Evolutionary conservation across 2,888 invertebrate genomes (phyloP).

Genomic region (Horisme vitalbata): DNA sequence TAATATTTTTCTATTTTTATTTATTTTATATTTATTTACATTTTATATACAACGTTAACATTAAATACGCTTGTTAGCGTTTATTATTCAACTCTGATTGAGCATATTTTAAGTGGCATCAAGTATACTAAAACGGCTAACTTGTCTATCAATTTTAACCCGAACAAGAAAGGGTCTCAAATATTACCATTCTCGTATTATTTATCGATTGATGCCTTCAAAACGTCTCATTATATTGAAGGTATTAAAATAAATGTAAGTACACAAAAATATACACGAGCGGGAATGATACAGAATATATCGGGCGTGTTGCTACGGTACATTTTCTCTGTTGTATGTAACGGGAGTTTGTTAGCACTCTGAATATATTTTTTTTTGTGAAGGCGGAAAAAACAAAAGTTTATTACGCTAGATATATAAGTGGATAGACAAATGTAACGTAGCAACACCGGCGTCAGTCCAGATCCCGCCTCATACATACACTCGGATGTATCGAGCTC

Average conservation of each 20-base stretch:
- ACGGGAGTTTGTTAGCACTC: not conserved
- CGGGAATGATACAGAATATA: slow-evolving; percentile 70
- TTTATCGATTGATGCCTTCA: slow-evolving; percentile 8
- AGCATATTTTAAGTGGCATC: slow-evolving; percentile 55
- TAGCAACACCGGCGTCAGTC: slow-evolving; percentile 57
- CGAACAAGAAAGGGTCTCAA: not conserved
- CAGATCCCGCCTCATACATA: slow-evolving; percentile 60
- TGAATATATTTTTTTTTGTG: not conserved
- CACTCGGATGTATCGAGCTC: slow-evolving; percentile 54
- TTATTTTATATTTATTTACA: slow-evolving; percentile 75
- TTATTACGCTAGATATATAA: too few species aligned
- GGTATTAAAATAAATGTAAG: slow-evolving; percentile 64
- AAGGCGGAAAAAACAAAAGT: too few species aligned
- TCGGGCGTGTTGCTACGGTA: slow-evolving; percentile 60
- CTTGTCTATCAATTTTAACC: not conserved
- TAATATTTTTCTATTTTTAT: slow-evolving; percentile 61
- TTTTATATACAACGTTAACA: slow-evolving; percentile 75
- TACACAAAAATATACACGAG: slow-evolving; percentile 61
- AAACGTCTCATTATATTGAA: slow-evolving; percentile 43
- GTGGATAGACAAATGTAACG: slow-evolving; percentile 41
- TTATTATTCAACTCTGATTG: slow-evolving; percentile 60
- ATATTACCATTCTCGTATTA: not conserved
- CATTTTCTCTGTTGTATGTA: slow-evolving; percentile 11
- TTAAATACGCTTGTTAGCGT: slow-evolving; percentile 59
- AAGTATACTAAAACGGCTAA: slow-evolving; percentile 16